These are phyloP conservation scores for Boleophthalmus pectinirostris DNA, from an alignment of 2,113 vertebrate genomes.

Conservation along the genomic window DNA sequence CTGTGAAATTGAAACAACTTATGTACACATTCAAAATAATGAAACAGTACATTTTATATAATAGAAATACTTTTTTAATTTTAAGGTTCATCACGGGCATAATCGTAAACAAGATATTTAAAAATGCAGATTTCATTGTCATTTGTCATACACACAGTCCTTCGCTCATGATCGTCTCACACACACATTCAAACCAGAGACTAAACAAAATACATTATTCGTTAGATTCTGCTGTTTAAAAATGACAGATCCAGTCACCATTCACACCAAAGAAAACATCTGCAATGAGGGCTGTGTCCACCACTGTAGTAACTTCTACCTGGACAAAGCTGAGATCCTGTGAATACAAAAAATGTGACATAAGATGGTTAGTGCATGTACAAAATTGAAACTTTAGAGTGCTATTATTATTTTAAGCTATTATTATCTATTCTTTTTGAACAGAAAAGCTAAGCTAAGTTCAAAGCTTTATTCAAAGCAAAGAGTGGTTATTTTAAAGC, in stretches of 20 bases:
- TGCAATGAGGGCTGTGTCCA: conserved; percentile 34
- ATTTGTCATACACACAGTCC: conserved; percentile 43
- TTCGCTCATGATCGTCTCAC: conserved; percentile 16
- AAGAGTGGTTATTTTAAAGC: too few relatives aligned
- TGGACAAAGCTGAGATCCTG: conserved; percentile 77
- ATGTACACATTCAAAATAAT: conserved; percentile 8
- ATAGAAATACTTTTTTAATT: conserved; percentile 84
- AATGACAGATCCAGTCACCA: conserved; percentile 39
- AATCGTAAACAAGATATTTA: conserved; percentile 77
- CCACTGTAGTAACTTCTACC: conserved; percentile 74
- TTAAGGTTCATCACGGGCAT: conserved; percentile 76
- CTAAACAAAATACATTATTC: conserved; percentile 57
- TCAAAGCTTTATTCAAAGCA: too few relatives aligned
- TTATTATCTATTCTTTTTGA: too few relatives aligned
- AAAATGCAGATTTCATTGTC: conserved; percentile 72
- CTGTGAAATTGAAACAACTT: conserved; percentile 6
- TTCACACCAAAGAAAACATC: conserved; percentile 13
- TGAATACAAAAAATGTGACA: conserved; percentile 2
- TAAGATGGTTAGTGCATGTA: too few relatives aligned
- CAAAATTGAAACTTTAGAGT: too few relatives aligned
- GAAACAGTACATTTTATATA: conserved; percentile 45
- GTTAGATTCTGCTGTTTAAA: conserved; percentile 65
- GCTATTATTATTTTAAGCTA: too few relatives aligned
- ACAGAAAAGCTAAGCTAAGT: too few relatives aligned
- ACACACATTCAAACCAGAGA: conserved; percentile 25